phyloP scores from a whole-genome alignment of 1,140 invertebrate species.

The Cherax destructor region DNA sequence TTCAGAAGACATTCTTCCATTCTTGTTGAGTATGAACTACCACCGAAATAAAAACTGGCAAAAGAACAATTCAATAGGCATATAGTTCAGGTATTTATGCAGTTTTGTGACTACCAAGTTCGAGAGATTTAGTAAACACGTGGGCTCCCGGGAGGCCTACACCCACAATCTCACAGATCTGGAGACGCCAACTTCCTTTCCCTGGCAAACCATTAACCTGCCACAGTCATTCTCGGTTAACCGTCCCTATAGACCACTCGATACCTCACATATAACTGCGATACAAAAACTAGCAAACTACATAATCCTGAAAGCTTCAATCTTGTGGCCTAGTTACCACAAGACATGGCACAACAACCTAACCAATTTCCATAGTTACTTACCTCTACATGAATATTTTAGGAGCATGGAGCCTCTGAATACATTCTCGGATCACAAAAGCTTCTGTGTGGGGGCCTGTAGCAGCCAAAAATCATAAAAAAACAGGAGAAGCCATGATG shows the following conservation, averaged over 20 bases:
- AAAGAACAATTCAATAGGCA: background rate
- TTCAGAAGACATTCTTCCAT: too few relatives aligned
- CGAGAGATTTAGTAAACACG: background rate
- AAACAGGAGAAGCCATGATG: constrained; percentile 7
- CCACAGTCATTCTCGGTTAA: background rate
- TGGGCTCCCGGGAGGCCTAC: background rate
- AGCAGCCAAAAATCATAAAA: constrained; percentile 23
- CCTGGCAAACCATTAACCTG: background rate
- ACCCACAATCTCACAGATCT: background rate
- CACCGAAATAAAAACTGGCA: too few relatives aligned
- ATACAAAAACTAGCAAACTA: background rate
- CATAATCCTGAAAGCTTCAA: background rate
- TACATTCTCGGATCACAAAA: background rate
- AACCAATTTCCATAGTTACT: background rate
- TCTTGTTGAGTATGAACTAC: too few relatives aligned
- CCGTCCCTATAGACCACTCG: background rate
- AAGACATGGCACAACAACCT: background rate
- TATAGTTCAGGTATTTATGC: background rate
- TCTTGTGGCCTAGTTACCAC: background rate
- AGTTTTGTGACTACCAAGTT: background rate
- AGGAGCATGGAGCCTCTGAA: constrained; percentile 20
- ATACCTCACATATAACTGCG: background rate
- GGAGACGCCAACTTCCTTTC: background rate
- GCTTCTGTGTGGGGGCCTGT: background rate
- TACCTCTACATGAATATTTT: constrained; percentile 25